Evolutionary conservation across 2,888 invertebrate species (phyloP).

Genomic region (Rotaria magnacalcarata): DNA sequence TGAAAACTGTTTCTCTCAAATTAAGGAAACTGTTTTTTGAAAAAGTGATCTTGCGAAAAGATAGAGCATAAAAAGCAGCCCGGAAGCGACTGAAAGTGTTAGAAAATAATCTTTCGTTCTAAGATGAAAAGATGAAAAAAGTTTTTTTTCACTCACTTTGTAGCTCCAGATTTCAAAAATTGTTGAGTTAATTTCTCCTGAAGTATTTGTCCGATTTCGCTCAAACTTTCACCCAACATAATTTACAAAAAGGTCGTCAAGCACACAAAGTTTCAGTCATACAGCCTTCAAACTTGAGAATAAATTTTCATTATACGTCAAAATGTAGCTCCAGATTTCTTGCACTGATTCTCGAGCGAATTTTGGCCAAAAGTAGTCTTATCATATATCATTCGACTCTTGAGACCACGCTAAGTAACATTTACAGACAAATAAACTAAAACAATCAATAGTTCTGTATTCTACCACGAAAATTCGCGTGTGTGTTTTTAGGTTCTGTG

Average conservation of each 20-base stretch:
- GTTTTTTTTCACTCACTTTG: no score
- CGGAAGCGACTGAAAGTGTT: not conserved
- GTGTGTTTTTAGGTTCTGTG: not conserved
- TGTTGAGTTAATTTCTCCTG: not conserved
- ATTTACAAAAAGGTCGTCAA: not conserved
- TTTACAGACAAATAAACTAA: no score
- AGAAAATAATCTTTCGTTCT: not conserved
- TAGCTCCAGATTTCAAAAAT: not conserved
- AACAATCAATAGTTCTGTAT: no score
- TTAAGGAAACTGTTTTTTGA: not conserved
- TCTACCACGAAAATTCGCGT: not conserved
- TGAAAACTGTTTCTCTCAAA: not conserved
- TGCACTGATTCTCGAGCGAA: not conserved
- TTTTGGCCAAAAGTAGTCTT: no score
- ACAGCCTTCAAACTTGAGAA: not conserved
- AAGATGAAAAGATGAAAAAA: no score
- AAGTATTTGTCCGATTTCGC: not conserved
- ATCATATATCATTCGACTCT: no score
- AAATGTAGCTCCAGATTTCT: constrained; percentile 11
- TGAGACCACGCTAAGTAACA: no score
- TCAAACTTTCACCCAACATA: not conserved
- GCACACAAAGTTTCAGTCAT: not conserved
- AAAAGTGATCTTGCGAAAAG: not conserved
- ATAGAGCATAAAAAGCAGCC: not conserved
- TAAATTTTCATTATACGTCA: not conserved